Conservation (phyloP, 1,140 invertebrate genomes). For the Whitmania pigra region DNA sequence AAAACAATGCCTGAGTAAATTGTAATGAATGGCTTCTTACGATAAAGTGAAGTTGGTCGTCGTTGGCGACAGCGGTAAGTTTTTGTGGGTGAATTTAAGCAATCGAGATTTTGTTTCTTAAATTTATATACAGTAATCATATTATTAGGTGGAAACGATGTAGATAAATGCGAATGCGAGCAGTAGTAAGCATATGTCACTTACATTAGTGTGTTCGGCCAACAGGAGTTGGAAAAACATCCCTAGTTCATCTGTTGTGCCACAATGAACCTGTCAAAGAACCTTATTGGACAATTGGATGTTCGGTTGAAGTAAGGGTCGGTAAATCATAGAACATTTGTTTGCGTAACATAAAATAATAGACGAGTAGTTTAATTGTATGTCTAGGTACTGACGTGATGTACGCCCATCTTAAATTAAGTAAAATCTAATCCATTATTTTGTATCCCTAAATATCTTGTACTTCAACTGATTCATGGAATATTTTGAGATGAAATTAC, state of each 20-base stretch:
- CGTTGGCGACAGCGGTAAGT: slow-evolving; percentile 75
- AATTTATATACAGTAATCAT: too few relatives aligned
- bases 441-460: too few relatives aligned
- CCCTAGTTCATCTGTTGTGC: slow-evolving; percentile 76
- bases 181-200: neutral
- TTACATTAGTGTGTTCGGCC: slow-evolving; percentile 17
- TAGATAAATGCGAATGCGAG: neutral
- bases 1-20: too few relatives aligned
- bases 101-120: too few relatives aligned
- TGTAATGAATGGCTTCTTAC: slow-evolving; percentile 32
- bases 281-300: slow-evolving; percentile 86
- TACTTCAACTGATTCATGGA: neutral
- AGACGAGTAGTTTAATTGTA: neutral
- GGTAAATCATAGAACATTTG: too few relatives aligned
- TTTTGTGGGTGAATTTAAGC: neutral
- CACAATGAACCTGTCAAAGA: slow-evolving; percentile 66
- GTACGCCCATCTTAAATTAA: neutral
- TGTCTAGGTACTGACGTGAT: neutral
- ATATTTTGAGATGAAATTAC: neutral
- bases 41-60: slow-evolving; percentile 81
- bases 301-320: slow-evolving; percentile 78
- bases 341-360: too few relatives aligned
- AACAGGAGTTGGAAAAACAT: slow-evolving; percentile 84
- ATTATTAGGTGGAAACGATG: too few relatives aligned
- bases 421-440: too few relatives aligned